phyloP scores from a whole-genome alignment of 2,797 vertebrate genomes.

The Cottoperca gobio region DNA sequence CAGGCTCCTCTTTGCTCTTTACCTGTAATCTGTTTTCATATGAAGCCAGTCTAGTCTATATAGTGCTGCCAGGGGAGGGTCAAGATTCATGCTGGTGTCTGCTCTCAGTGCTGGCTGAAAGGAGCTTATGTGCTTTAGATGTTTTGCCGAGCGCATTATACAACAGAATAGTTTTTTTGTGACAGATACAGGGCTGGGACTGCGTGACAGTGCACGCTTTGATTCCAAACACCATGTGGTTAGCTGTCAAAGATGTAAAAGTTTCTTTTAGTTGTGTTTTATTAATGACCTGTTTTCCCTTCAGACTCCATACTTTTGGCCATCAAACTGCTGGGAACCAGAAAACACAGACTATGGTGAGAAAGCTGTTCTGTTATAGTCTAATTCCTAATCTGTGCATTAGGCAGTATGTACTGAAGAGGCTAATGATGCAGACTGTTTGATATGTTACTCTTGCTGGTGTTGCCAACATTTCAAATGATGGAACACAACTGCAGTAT shows the following conservation, averaged over 20 bases:
- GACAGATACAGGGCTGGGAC: conserved; percentile 48
- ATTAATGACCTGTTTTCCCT: conserved; percentile 51
- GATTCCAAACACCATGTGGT: conserved; percentile 31
- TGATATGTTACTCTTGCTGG: conserved; percentile 6
- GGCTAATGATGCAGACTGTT: conserved; percentile 19
- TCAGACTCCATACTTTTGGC: conserved; percentile 96
- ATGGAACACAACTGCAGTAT: neutral
- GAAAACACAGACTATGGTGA: conserved; percentile 97
- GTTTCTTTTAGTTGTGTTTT: conserved; percentile 32
- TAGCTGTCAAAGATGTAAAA: conserved; percentile 2
- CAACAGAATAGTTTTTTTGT: conserved; percentile 60
- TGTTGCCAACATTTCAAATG: conserved; percentile 14
- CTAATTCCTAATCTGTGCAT: conserved; percentile 1
- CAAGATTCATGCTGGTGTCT: conserved; percentile 49
- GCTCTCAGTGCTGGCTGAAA: conserved; percentile 42
- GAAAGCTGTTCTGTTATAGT: conserved; percentile 49
- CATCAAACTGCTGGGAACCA: conserved; percentile 96
- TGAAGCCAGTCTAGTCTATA: conserved; percentile 40
- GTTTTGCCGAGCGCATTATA: conserved; percentile 52
- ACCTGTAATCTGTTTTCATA: conserved; percentile 45
- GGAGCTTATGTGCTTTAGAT: conserved; percentile 64
- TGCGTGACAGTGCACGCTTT: conserved; percentile 29
- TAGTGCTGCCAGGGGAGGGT: conserved; percentile 30
- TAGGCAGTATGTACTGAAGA: neutral
- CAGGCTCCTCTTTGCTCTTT: conserved; percentile 39